Base-by-base conservation (phyloP, 2,888 invertebrate genomes). In the Amblyjoppa fuscipennis region DNA sequence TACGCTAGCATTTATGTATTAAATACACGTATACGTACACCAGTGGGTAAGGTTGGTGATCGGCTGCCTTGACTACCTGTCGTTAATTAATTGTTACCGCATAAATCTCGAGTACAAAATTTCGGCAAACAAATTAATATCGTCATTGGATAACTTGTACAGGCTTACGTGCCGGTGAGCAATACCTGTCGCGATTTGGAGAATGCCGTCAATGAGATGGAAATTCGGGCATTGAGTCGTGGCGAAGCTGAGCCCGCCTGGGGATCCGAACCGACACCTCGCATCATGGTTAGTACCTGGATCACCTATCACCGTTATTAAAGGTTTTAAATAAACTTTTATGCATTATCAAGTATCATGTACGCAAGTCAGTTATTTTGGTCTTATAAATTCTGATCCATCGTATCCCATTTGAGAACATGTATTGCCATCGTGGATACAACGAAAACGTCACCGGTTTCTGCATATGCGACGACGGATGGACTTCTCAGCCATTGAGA, bases 111-210 rank as follows among this genome's bases (percentile, higher is more conserved):
- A 25, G 56, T 4, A n/a, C 16, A 45, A 51, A 31, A 71, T 77
- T 11, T 3, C 16, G 20, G 16, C 9, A 38, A 34, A 45, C 34
- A 59, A 49, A 66, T 71, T 31, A 73, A 77, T 56, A 6, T 6
- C 20, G n/a, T 68, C 53, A 9, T 38, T 4, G 28, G 34, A 77
- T 70, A 51, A 82, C 70, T 75, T 45, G 68, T 28, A 16, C 80
- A 94, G 94, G 93, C 92, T 16, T 94, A 94, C 83, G 91, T 93
- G n/a, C 93, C 94, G 3, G 91, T 90, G 59, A 94, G 91, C 76
- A 95, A 95, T 87, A 92, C 90, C 82, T 95, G 95, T 87, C 90
- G 92, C 66, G 92, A 94, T 90, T 87, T 94, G 84, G 94, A 93
- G 85, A 89, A 89, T 31, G 87, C 92, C 2, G 91, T 94, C 11